A percentile compares a stretch with the other conserved stretches of the same genome.
Conservation (phyloP, 2,113 vertebrate genomes). For the Thryonomys swinderianus region DNA sequence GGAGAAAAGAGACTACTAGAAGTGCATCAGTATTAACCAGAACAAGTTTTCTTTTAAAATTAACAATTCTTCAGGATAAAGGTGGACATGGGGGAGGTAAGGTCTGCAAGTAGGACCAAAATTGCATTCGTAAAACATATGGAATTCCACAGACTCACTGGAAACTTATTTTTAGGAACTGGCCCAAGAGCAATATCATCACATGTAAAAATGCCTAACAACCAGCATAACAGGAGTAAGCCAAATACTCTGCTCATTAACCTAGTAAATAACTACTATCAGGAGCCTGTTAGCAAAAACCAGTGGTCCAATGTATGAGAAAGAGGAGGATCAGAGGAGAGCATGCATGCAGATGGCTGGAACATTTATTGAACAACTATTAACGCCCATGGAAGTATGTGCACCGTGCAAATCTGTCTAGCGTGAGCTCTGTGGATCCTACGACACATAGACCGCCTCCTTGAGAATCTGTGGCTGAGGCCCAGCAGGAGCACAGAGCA, state of each 20-base stretch:
- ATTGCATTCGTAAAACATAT: background rate
- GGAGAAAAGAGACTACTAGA: background rate
- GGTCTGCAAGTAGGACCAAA: background rate
- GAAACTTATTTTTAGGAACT: background rate
- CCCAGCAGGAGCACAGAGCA: background rate
- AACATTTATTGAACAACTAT: background rate
- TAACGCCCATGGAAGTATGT: background rate
- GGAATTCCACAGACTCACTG: background rate
- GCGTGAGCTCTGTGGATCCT: background rate
- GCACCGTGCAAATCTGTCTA: background rate
- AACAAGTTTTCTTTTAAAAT: conserved; percentile 53
- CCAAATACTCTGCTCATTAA: background rate
- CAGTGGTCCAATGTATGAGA: background rate
- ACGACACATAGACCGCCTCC: background rate
- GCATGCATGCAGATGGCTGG: too few species aligned
- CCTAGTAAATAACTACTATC: background rate
- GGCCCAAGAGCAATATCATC: background rate
- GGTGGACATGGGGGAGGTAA: background rate
- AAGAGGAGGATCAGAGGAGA: background rate
- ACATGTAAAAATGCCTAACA: background rate
- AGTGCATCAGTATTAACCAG: conserved; percentile 23
- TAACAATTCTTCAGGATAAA: conserved; percentile 34
- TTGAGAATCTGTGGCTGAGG: background rate
- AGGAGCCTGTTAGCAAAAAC: background rate
- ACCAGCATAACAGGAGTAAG: background rate